Base-by-base conservation (phyloP, 2,113 vertebrate genomes). In the Rattus norvegicus region DNA sequence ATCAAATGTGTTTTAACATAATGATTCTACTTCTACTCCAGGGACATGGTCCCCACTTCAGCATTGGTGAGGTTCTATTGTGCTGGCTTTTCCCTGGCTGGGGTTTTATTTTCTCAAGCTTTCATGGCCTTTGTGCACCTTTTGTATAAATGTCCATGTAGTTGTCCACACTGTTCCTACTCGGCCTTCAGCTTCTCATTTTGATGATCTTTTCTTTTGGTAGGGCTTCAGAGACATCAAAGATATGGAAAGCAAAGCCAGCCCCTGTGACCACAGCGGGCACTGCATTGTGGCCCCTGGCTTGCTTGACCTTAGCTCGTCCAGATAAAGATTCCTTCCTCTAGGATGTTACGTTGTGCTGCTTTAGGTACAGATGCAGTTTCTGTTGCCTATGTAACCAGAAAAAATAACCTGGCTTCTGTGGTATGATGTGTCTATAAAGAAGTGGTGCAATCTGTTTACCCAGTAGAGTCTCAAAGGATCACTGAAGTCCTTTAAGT, bases 401-500 rank as follows among this genome's bases (percentile, higher is more conserved):
- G 94, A 90, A 94, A 43, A 95, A 95, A n/a, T 84, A 96, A 98
- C 19, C 63, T 92, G 87, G 87, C 96, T 94, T 96, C 70, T 97
- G 91, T 88, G 85, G 63, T 84, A 92, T 96, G 96, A 98, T 98
- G 97, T 97, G 88, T 98, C 95, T 92, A 98, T 77, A 98, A 98
- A 98, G 97, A 97, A 95, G 97, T 97, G 65, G 86, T 93, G 52
- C 72, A 97, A 94, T 80, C 96, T 96, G 92, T 97, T 84, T 95
- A 94, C 80, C 69, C 47, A 77, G 93, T 83, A 92, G 89, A 85
- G 92, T 89, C 20, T 97, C 56, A 93, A 63, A 92, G 96, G 90
- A 91, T 86, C 69, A 91, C 22, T 80, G 49, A 56, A 91, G 54
- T 88, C 97, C 94, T 95, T 63, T 72, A 92, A 77, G 33, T 91